Base-by-base conservation (phyloP, 2,797 vertebrate species). In the Hirundo rustica region DNA sequence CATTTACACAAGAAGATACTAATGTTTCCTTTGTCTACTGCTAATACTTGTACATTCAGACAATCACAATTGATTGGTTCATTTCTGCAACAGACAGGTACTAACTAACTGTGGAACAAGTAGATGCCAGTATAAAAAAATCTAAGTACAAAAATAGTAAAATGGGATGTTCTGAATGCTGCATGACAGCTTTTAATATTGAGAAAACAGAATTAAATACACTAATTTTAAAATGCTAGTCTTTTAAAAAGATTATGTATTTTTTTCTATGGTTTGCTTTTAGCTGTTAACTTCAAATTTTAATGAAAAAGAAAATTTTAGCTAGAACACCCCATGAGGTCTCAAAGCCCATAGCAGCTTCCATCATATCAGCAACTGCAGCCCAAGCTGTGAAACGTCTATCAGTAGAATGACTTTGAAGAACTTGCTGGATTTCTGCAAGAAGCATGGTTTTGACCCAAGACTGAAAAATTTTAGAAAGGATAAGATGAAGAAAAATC, bases 391-490 rank as follows among this genome's bases (percentile, higher is more conserved):
- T 32, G 71, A 93, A 95, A 79, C 77, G 88, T 71, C 21, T 48
- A 55, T 57, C 74, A 80, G 65, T n/a, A 88, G 61, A 96, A 86
- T 14, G 20, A 45, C 89, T 95, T 95, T 95, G 74, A 95, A 96
- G 64, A 38, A 38, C 38, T 85, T 78, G 71, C 57, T 82, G 65
- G 61, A 87, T 64, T 85, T 85, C 81, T 91, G 22, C 9, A 12
- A 85, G 71, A 90, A 94, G 55, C n/a, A 77, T 12, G 19, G 38
- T 40, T 95, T 85, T 71, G 51, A 92, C 77, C 67, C 85, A 85
- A 87, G 88, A 87, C 48, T 53, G 54, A n/a, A 79, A 86, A 85
- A 81, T 70, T 93, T 86, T 62, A 81, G 55, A 81, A 86, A 88
- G 40, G 16, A 44, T 53, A 85, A 71, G 51, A 53, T 32, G 40